Evolutionary conservation across 2,797 vertebrate genomes (phyloP).

Genomic region (Gallinago solitaria): DNA sequence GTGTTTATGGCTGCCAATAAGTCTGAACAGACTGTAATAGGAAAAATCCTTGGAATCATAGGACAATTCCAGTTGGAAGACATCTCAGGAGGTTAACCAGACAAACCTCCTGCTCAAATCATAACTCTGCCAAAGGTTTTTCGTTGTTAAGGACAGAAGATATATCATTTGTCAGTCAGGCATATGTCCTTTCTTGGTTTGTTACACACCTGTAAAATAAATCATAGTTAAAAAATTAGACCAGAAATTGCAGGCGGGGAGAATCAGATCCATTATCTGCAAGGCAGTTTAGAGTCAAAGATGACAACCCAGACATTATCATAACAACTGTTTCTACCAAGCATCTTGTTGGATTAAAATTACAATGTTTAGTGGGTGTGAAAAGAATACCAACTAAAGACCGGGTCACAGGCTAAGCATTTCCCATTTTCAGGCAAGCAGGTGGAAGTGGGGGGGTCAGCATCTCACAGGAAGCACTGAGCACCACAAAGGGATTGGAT

Average conservation of each 20-base stretch:
- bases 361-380: not conserved
- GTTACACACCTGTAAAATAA: not conserved
- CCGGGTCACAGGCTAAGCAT: not conserved
- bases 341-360: not conserved
- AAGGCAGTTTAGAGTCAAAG: not conserved
- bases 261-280: not conserved
- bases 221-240: not conserved
- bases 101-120: not conserved
- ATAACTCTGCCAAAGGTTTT: not conserved
- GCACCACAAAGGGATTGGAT: not conserved
- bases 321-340: not conserved
- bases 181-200: not conserved
- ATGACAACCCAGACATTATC: not conserved
- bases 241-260: not conserved
- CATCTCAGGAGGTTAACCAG: not conserved
- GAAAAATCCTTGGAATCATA: not conserved
- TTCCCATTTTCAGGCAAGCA: not conserved
- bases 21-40: not conserved
- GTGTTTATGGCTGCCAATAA: not conserved
- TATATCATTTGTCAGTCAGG: not conserved
- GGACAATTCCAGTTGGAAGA: not conserved
- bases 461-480: not conserved
- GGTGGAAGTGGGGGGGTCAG: not conserved
- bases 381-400: not conserved
- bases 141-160: not conserved